Conservation (phyloP, 2,113 vertebrate genomes). For the Jaculus jaculus region DNA sequence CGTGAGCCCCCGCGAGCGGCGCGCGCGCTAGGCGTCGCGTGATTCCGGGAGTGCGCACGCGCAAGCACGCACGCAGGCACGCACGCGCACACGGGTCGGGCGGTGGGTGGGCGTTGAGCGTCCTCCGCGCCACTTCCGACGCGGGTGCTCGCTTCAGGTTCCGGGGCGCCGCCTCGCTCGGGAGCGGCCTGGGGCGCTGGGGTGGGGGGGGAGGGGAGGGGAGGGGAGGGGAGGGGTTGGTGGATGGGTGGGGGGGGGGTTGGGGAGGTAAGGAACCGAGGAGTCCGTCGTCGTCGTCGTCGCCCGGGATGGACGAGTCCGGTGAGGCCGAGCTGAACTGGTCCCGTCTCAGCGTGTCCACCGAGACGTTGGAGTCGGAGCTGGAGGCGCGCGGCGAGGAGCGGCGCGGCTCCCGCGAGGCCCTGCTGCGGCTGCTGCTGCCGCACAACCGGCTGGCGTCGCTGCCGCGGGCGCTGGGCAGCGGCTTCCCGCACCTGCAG, state of each 20-base stretch:
- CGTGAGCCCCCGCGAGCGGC: too few relatives aligned
- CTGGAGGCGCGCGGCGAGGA: conserved; percentile 84
- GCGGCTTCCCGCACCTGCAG: conserved; percentile 90
- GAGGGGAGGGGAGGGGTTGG: background rate
- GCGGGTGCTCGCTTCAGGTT: conserved; percentile 42
- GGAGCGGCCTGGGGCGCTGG: background rate
- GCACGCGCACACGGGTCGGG: too few relatives aligned
- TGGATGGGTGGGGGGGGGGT: too few relatives aligned
- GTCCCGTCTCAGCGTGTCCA: conserved; percentile 85
- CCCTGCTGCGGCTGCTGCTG: conserved; percentile 89
- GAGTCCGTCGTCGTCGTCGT: too few relatives aligned
- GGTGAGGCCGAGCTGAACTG: conserved; percentile 86
- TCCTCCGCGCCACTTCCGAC: background rate
- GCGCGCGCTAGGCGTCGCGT: background rate
- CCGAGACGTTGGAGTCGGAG: conserved; percentile 79
- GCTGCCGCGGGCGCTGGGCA: conserved; percentile 85
- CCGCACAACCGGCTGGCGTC: conserved; percentile 88
- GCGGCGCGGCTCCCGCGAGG: conserved; percentile 81
- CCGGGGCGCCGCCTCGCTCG: conserved; percentile 66
- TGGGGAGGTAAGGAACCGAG: too few relatives aligned
- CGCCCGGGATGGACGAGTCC: background rate
- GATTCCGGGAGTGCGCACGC: too few relatives aligned
- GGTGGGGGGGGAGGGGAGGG: conserved; percentile 45
- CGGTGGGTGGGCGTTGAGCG: too few relatives aligned
- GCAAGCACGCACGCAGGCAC: too few relatives aligned